These are phyloP conservation scores for Drosophila triauraria DNA, from an alignment of 1,140 invertebrate species.

Conservation along the genomic window DNA sequence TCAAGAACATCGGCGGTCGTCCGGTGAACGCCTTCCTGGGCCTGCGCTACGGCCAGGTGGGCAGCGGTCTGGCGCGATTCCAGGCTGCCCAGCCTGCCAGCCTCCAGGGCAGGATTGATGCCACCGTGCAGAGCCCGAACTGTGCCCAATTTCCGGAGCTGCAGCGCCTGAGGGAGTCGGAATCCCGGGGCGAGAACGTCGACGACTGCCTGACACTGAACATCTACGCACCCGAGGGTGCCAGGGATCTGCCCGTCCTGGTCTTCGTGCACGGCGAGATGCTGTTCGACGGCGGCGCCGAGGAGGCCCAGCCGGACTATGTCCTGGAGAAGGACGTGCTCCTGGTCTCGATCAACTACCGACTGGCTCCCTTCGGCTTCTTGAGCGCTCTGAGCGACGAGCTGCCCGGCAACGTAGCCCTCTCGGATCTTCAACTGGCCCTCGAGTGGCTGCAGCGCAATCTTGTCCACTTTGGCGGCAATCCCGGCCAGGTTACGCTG, in stretches of 20 bases:
- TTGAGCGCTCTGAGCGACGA: constrained; percentile 85
- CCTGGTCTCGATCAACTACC: constrained; percentile 92
- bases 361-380: constrained; percentile 88
- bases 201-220: constrained; percentile 76
- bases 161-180: constrained; percentile 43
- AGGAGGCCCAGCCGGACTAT: constrained; percentile 90
- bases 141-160: constrained; percentile 79
- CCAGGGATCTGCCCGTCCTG: constrained; percentile 69
- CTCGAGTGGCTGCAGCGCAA: constrained; percentile 88
- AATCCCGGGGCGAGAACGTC: constrained; percentile 61
- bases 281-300: constrained; percentile 84
- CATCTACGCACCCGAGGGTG: constrained; percentile 58
- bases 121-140: constrained; percentile 50
- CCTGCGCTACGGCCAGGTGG: constrained; percentile 67
- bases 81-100: constrained; percentile 45
- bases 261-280: constrained; percentile 85
- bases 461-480: constrained; percentile 88
- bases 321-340: constrained; percentile 91
- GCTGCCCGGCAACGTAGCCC: constrained; percentile 89
- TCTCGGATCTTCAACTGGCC: constrained; percentile 88
- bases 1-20: constrained; percentile 53
- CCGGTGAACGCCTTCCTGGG: constrained; percentile 72
- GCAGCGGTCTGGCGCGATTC: constrained; percentile 66
- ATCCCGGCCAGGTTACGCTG: constrained; percentile 87
- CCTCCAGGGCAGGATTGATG: constrained; percentile 54